Conservation (phyloP, 2,797 vertebrate genomes). For the Gallirallus australis region DNA sequence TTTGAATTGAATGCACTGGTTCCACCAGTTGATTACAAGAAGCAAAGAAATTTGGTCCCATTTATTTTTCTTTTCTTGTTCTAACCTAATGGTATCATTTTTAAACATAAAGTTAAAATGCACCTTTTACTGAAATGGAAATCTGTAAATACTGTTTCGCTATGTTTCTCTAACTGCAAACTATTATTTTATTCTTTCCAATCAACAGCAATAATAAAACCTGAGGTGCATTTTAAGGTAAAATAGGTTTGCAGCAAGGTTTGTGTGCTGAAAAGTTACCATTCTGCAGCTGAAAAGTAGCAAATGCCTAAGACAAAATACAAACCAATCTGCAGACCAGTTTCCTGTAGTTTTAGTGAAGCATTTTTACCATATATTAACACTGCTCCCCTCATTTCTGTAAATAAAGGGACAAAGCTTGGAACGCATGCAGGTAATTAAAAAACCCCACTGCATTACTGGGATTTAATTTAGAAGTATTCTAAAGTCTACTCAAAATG, state of each 20-base stretch:
- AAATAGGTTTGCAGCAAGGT: not conserved
- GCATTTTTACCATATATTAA: not conserved
- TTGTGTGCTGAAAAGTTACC: not conserved
- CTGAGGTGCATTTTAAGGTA: not conserved
- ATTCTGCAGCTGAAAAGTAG: not conserved
- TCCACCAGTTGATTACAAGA: not conserved
- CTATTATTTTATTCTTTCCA: not conserved
- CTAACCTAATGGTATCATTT: not conserved
- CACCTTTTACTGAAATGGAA: not conserved
- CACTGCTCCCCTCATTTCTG: not conserved
- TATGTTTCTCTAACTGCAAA: not conserved
- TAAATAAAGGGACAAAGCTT: not conserved
- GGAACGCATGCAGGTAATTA: not conserved
- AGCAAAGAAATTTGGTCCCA: not conserved
- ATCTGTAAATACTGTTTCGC: not conserved
- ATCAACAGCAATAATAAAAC: not conserved
- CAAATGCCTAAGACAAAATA: not conserved
- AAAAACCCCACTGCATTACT: not conserved
- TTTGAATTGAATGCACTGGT: not conserved
- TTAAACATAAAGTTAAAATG: not conserved
- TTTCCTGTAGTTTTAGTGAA: not conserved
- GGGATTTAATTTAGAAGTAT: not conserved
- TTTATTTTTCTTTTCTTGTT: not conserved
- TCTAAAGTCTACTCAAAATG: not conserved
- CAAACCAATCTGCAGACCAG: not conserved